phyloP scores from a whole-genome alignment of 2,888 invertebrate genomes.

The Camponotus fellah region DNA sequence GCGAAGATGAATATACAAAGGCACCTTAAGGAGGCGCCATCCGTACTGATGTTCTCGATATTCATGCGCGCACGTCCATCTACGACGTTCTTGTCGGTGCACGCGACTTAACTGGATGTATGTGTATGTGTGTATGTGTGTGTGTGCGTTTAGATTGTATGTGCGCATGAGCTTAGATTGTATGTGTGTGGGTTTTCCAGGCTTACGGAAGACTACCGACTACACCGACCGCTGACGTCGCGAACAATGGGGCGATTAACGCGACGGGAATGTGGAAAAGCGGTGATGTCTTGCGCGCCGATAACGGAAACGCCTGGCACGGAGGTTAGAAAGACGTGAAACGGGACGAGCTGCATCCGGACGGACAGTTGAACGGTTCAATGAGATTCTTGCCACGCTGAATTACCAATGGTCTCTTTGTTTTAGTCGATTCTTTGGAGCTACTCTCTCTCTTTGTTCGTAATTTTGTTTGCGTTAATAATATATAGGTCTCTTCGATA shows the following conservation, averaged over 20 bases:
- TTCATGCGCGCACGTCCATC: conserved; percentile 48
- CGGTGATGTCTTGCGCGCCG: conserved; percentile 63
- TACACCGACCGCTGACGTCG: conserved; percentile 64
- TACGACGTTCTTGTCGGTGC: conserved; percentile 52
- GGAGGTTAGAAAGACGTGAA: conserved; percentile 46
- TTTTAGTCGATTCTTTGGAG: neutral
- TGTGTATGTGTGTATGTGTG: conserved; percentile 14
- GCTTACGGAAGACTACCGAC: conserved; percentile 68
- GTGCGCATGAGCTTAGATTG: conserved; percentile 56
- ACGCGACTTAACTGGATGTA: conserved; percentile 46
- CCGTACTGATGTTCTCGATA: conserved; percentile 67
- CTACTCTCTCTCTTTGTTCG: conserved; percentile 24
- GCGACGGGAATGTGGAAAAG: conserved; percentile 69
- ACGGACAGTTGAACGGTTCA: conserved; percentile 29
- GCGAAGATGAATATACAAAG: conserved; percentile 68
- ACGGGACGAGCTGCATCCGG: conserved; percentile 30
- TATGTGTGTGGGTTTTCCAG: conserved; percentile 55
- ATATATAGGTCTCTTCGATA: neutral
- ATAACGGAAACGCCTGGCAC: conserved; percentile 68
- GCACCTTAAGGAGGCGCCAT: conserved; percentile 68
- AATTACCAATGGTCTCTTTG: neutral
- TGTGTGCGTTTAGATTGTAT: neutral
- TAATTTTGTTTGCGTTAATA: conserved; percentile 14
- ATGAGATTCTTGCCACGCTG: conserved; percentile 49
- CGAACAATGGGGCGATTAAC: conserved; percentile 75